phyloP scores from a whole-genome alignment of 1,140 invertebrate species.

The Pectinophora gossypiella region DNA sequence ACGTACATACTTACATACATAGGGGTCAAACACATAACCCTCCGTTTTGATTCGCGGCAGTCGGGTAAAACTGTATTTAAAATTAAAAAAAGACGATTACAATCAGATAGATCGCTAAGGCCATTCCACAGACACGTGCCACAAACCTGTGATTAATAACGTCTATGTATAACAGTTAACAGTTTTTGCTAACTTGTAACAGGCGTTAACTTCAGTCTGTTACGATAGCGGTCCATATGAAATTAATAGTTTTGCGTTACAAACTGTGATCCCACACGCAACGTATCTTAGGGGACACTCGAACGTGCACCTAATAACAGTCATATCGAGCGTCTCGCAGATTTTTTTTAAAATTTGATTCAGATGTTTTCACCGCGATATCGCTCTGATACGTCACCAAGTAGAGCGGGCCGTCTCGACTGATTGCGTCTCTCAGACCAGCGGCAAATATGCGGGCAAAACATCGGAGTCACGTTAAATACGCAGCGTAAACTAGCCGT shows the following conservation, averaged over 20 bases:
- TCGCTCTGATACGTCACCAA: constrained; percentile 19
- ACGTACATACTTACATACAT: too few relatives aligned
- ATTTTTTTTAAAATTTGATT: not conserved
- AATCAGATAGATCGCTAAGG: too few relatives aligned
- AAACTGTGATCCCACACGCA: not conserved
- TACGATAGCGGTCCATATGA: constrained; percentile 1
- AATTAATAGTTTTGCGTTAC: not conserved
- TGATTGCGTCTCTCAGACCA: not conserved
- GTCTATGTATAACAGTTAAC: too few relatives aligned
- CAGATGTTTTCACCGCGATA: constrained; percentile 11
- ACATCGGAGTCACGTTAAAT: too few relatives aligned
- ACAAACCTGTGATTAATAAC: too few relatives aligned
- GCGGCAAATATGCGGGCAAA: too few relatives aligned
- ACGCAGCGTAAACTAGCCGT: too few relatives aligned
- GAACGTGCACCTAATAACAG: not conserved
- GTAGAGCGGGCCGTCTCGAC: constrained; percentile 11
- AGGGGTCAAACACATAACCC: too few relatives aligned
- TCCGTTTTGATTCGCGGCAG: too few relatives aligned
- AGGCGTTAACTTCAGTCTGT: not conserved
- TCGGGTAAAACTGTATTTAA: too few relatives aligned
- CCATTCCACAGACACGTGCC: too few relatives aligned
- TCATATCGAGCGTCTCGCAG: not conserved
- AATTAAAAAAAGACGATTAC: too few relatives aligned
- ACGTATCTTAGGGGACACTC: not conserved
- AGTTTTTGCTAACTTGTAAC: not conserved